Percentiles rank a stretch among this genome's conserved stretches.
These are phyloP conservation scores for Menidia menidia DNA, from an alignment of 2,797 vertebrate genomes.

Conservation along the genomic window DNA sequence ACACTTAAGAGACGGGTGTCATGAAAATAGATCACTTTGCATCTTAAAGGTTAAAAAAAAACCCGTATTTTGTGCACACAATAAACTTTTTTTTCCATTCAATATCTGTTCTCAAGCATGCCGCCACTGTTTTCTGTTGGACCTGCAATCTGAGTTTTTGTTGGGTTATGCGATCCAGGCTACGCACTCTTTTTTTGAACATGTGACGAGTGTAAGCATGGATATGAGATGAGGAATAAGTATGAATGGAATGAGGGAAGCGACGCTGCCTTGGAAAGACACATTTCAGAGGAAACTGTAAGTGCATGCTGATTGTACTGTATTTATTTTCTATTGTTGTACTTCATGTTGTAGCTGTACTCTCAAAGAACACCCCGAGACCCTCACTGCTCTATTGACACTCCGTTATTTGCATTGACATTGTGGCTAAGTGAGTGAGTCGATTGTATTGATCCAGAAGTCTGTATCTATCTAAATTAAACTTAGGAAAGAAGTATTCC, in stretches of 20 bases:
- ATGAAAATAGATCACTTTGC: conserved; percentile 14
- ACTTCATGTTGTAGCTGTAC: conserved; percentile 26
- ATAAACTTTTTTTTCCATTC: conserved; percentile 24
- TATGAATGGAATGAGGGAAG: conserved; percentile 59
- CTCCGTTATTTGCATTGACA: conserved; percentile 11
- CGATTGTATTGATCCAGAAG: conserved; percentile 18
- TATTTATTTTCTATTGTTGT: background rate
- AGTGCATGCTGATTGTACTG: conserved; percentile 63
- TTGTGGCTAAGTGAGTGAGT: conserved; percentile 24
- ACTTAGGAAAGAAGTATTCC: background rate
- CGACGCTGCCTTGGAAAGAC: conserved; percentile 53
- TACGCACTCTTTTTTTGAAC: conserved; percentile 28
- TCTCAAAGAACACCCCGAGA: conserved; percentile 74
- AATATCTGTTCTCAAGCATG: conserved; percentile 53
- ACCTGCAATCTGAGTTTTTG: conserved; percentile 69
- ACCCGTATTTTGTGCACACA: conserved; percentile 23
- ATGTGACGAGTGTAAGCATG: conserved; percentile 46
- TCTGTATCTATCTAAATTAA: conserved; percentile 26
- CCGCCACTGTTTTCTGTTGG: conserved; percentile 71
- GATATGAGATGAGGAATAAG: conserved; percentile 50
- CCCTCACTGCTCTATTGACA: conserved; percentile 52
- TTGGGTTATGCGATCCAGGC: conserved; percentile 30
- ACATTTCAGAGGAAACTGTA: conserved; percentile 50
- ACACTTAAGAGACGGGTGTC: conserved; percentile 16
- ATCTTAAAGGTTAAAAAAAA: conserved; percentile 27